Conservation (phyloP, 2,797 vertebrate genomes). For the Gephyroberyx darwinii region DNA sequence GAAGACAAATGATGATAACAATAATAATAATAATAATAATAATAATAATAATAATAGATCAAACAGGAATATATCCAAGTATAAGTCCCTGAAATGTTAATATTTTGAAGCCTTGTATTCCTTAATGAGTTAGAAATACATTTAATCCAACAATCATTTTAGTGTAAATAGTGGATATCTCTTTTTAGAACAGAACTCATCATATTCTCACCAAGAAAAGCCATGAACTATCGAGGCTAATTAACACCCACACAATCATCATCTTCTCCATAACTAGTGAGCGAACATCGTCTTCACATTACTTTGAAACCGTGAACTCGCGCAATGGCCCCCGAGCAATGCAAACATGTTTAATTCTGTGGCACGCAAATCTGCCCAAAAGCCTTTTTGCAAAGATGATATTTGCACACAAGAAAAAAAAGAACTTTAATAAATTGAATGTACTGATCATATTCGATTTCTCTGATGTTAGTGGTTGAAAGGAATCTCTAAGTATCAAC, state of each 20-base stretch:
- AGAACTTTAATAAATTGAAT: conserved; percentile 32
- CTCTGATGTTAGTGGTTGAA: conserved; percentile 28
- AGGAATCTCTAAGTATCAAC: conserved; percentile 46
- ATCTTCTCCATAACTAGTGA: background rate
- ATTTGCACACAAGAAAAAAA: conserved; percentile 37
- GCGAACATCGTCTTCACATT: conserved; percentile 14
- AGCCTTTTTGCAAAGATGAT: conserved; percentile 28
- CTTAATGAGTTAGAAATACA: too few relatives aligned
- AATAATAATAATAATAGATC: too few relatives aligned
- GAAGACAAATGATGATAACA: too few relatives aligned
- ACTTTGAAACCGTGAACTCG: conserved; percentile 34
- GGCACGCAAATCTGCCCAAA: conserved; percentile 25
- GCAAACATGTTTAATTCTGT: conserved; percentile 49
- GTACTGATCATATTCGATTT: conserved; percentile 21
- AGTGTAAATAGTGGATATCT: background rate
- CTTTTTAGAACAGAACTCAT: conserved; percentile 1
- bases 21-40: too few relatives aligned
- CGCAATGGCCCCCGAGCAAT: conserved; percentile 39
- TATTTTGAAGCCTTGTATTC: too few relatives aligned
- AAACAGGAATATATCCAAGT: too few relatives aligned
- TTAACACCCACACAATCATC: conserved; percentile 33
- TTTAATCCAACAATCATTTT: too few relatives aligned
- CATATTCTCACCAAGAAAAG: conserved; percentile 17
- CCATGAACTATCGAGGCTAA: conserved; percentile 31
- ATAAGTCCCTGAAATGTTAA: too few relatives aligned